A percentile compares a stretch with the other conserved stretches of the same genome.
phyloP scores from a whole-genome alignment of 2,797 vertebrate species.

The Ispidina picta region DNA sequence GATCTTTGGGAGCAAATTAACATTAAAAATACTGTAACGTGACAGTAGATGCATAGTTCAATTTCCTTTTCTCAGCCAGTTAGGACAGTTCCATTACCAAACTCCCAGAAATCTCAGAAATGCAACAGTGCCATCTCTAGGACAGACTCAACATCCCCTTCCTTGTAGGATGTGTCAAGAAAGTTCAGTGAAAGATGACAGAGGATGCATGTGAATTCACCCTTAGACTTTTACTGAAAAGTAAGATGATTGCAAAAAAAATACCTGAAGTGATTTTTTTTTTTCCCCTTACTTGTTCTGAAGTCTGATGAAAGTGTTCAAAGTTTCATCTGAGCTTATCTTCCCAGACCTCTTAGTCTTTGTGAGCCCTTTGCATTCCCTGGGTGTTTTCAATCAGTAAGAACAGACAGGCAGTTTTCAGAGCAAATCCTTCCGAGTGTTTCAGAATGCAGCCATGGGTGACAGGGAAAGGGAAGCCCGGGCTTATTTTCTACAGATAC shows the following conservation, averaged over 20 bases:
- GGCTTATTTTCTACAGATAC: background rate
- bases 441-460: conserved; percentile 4
- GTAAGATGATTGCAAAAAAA: background rate
- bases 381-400: background rate
- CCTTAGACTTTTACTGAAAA: background rate
- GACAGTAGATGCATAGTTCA: background rate
- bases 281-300: background rate
- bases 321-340: background rate
- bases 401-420: background rate
- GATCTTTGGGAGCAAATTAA: conserved; percentile 33
- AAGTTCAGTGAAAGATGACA: background rate
- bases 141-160: background rate
- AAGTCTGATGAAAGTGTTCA: background rate
- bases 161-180: background rate
- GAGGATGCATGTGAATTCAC: background rate
- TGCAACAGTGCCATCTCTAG: conserved; percentile 79
- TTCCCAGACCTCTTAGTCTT: background rate
- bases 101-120: background rate
- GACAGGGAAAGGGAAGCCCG: background rate
- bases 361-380: background rate
- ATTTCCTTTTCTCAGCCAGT: conserved; percentile 20
- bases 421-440: conserved; percentile 9
- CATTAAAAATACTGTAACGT: background rate
- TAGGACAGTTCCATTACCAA: background rate
- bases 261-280: accelerated